These are phyloP conservation scores for Hippoglossus hippoglossus DNA, from an alignment of 2,797 vertebrate species.

Conservation along the genomic window DNA sequence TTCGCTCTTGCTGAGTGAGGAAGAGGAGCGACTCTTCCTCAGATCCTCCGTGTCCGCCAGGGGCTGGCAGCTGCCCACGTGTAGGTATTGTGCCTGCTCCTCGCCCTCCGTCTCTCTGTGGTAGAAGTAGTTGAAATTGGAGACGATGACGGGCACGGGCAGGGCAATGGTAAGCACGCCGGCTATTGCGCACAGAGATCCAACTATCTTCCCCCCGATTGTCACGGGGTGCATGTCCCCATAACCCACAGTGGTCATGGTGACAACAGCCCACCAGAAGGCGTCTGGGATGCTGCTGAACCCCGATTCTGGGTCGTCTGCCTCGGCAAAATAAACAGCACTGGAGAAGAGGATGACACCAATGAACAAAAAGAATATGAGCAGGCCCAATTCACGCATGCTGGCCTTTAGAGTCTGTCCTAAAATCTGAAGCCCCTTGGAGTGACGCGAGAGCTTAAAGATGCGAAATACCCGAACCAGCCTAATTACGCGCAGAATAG, in stretches of 20 bases:
- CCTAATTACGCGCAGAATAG: constrained; percentile 95
- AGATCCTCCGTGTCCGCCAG: constrained; percentile 92
- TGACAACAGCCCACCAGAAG: constrained; percentile 99
- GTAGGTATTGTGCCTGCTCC: constrained; percentile 97
- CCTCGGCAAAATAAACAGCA: constrained; percentile 96
- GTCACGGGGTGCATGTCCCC: constrained; percentile 99
- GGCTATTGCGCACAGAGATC: constrained; percentile 96
- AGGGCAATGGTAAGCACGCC: constrained; percentile 97
- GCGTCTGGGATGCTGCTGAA: constrained; percentile 98
- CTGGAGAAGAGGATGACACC: constrained; percentile 99
- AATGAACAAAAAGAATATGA: constrained; percentile 98
- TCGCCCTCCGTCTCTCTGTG: constrained; percentile 98
- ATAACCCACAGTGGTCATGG: constrained; percentile 98
- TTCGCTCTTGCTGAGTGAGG: constrained; percentile 96
- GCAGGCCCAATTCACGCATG: constrained; percentile 94
- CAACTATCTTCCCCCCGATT: constrained; percentile 98
- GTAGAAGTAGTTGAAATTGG: constrained; percentile 99
- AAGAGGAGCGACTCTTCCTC: constrained; percentile 92
- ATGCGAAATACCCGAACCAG: constrained; percentile 97
- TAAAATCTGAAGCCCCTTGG: constrained; percentile 97
- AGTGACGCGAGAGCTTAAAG: constrained; percentile 98
- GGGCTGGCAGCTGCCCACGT: constrained; percentile 96
- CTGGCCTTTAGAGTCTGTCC: constrained; percentile 98
- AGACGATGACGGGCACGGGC: constrained; percentile 97
- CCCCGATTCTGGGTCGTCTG: constrained; percentile 94